Base-by-base conservation (phyloP, 2,888 invertebrate species). In the Electrophaes corylata region DNA sequence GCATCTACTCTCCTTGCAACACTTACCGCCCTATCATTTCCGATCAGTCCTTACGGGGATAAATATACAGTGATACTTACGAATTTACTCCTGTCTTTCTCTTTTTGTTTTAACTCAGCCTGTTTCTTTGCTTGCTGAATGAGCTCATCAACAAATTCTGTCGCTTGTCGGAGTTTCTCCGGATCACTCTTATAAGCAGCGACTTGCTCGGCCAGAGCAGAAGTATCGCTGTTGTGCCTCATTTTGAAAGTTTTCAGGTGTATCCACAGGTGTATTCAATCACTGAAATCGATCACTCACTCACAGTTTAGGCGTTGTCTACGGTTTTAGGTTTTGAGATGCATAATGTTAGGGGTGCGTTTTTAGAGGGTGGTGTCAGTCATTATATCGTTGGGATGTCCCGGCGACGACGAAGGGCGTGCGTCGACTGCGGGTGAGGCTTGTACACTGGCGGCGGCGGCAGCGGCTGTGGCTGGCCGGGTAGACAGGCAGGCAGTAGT, bases 71-170 rank as follows among this genome's bases (percentile, higher is more conserved):
- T 85, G 78, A 91, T 90, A 91, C 91, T 91, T 91, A 92, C 92
- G 78, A 90, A 88, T 88, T 89, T 91, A 79, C 88, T 92, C 92
- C 91, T 92, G 82, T 92, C 92, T 86, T 91, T 92, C 84, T 92
- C 87, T 86, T 90, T 91, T 76, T 86, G 86, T 88, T 93, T 93
- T 71, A 88, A 79, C 70, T 92, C 92, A 66, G 93, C 93, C 81
- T 93, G 93, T 77, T 88, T 88, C 81, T 93, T 93, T 65, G 94
- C 94, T 78, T 92, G 92, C 75, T 92, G 91, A 75, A 94, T 90
- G 59, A 94, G 90, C 78, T 93, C 92, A 72, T 94, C 93, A 66
- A 94, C 92, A 82, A 94, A 94, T 68, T 93, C 93, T 61, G 88
- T 86, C 48, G 93, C 91, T 60, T 92, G 86, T 61, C 92, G 91